Conservation (phyloP, 2,888 invertebrate genomes). For the Argyresthia albistria region DNA sequence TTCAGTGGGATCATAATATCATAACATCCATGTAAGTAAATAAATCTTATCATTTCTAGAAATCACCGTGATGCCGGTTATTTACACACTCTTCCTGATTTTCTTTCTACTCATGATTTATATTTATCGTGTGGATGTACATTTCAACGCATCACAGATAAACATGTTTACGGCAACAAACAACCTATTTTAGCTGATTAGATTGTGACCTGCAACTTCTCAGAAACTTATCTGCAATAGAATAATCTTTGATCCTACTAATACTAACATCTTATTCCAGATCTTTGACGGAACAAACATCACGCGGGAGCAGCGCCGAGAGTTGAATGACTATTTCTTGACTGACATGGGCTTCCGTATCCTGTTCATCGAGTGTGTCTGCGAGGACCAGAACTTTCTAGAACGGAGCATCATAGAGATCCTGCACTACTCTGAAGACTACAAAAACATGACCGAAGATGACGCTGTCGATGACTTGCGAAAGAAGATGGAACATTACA, state of each 20-base stretch:
- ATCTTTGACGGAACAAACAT: slow-evolving; percentile 96
- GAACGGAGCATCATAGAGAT: slow-evolving; percentile 77
- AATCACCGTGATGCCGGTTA: neutral
- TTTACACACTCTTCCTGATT: too few species aligned
- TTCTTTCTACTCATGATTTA: too few species aligned
- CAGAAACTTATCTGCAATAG: too few species aligned
- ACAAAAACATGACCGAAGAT: slow-evolving; percentile 83
- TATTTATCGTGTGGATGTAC: too few species aligned
- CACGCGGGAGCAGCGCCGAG: slow-evolving; percentile 83
- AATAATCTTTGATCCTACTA: too few species aligned
- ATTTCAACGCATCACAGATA: too few species aligned
- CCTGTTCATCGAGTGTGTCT: slow-evolving; percentile 93
- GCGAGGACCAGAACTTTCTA: slow-evolving; percentile 78
- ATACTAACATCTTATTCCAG: slow-evolving; percentile 51
- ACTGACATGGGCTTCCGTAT: slow-evolving; percentile 85
- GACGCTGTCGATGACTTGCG: slow-evolving; percentile 86
- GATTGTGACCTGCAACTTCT: too few species aligned
- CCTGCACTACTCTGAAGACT: slow-evolving; percentile 89
- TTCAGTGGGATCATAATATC: too few species aligned
- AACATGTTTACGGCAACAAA: too few species aligned
- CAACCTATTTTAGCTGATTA: too few species aligned
- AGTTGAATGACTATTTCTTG: slow-evolving; percentile 81
- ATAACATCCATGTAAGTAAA: too few species aligned
- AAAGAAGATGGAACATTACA: slow-evolving; percentile 88
- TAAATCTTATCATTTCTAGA: neutral